Base-by-base conservation (phyloP, 2,888 invertebrate genomes). In the Idaea dimidiata region DNA sequence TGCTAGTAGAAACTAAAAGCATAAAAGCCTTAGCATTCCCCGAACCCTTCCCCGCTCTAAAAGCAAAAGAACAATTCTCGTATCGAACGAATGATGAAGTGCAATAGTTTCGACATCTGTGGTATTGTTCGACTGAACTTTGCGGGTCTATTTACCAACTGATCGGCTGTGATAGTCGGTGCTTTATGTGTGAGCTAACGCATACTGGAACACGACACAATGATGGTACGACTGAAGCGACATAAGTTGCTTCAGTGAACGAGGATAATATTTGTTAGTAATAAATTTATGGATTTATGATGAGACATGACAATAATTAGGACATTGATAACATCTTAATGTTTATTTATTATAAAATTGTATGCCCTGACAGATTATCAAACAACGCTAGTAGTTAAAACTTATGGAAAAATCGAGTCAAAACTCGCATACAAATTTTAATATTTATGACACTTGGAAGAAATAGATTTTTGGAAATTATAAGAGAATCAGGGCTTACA, bases 121-220 rank as follows among this genome's bases (percentile, higher is more conserved):
- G 72, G 56, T 56, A 56, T 88, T 88, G 88, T 89, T 88, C 82
- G 70, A 72, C 71, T 91, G 91, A 91, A 91, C 91, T 91, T 91
- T 89, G 74, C 72, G 74, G 72, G 73, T 89, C 83, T 89, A 90
- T 91, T 91, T 91, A 82, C 79, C 82, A 84, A 83, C 83, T 86
- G 79, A 86, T 86, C 85, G 84, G 78, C 76, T 76, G 85, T 87
- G 87, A 88, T 86, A 87, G 75, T 77, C 74, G 76, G 74, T 79
- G 74, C 71, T 64, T 56, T 64, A 61, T 61, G 64, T 63, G 57
- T 57, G 59, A 59, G 59, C 33, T 56, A 33, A 54, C 31, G 5
- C 24, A 24, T n/a, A 57, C 16, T 16, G 59, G 5, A 6, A 6
- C 55, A 53, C 53, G n/a, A 5, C 60, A 59, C 33, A 62, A 64